These are phyloP conservation scores for Phrynosoma blainvillii DNA, from an alignment of 2,113 vertebrate species.

Conservation along the genomic window DNA sequence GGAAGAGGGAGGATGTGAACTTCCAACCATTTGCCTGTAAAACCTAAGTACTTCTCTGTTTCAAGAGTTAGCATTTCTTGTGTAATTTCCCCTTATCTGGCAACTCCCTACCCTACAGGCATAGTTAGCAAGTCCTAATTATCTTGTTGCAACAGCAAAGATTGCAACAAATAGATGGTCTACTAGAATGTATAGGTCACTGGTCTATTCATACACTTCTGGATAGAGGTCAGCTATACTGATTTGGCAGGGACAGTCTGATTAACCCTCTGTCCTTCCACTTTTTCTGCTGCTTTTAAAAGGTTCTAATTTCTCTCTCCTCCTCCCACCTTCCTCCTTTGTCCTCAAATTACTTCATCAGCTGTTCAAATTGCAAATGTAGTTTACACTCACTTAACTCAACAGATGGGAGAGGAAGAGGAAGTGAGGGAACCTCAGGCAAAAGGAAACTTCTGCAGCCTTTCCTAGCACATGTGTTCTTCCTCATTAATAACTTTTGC, in stretches of 20 bases:
- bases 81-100: background rate
- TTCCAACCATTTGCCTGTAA: background rate
- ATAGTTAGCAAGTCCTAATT: background rate
- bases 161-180: background rate
- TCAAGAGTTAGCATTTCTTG: background rate
- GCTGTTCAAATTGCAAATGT: background rate
- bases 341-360: background rate
- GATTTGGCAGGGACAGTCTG: background rate
- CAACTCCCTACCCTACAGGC: background rate
- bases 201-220: background rate
- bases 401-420: too few relatives aligned
- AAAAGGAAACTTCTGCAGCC: too few relatives aligned
- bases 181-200: background rate
- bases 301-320: background rate
- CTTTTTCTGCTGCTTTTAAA: background rate
- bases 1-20: background rate
- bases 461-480: too few relatives aligned
- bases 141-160: background rate
- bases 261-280: background rate
- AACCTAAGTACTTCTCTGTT: background rate
- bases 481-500: too few relatives aligned
- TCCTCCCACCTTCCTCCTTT: background rate
- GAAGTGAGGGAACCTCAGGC: too few relatives aligned
- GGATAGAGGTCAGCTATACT: background rate
- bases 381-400: background rate